Base-by-base conservation (phyloP, 2,797 vertebrate genomes). In the Balearica regulorum region DNA sequence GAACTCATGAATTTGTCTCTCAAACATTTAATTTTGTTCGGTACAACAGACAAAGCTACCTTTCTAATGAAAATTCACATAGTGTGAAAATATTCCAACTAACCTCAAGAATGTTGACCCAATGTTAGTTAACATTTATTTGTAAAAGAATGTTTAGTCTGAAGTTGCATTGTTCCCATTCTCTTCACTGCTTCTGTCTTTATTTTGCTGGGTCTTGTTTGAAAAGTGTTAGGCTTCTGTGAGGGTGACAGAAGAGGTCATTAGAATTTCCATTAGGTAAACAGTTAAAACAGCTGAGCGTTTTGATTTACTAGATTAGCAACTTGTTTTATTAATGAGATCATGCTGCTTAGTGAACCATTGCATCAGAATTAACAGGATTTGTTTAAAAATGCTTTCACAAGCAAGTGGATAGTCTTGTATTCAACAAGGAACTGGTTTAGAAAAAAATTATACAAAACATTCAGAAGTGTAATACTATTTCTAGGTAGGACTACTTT, bases 351-450 rank as follows among this genome's bases (percentile, higher is more conserved):
- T 95, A 88, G 72, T 96, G 83, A 96, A 95, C 89, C 66, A 16
- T 92, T n/a, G n/a, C n/a, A n/a, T n/a, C 94, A 97, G 96, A 97
- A 97, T 96, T 96, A 97, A 94, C 58, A 95, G 64, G 60, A 91
- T 95, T 91, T 97, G 86, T 84, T 93, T 76, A 81, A 94, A 94
- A 97, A 94, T 91, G 61, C 90, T 95, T 89, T 92, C 87, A 93
- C 84, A 83, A 95, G 73, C 80, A 96, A 94, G 55, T 83, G 57
- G 91, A 53, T 96, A 83, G 65, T 60, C 92, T 97, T 93, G 55
- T 82, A 80, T 61, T 96, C 13, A 69, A 66, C 60, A 83, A 94
- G 35, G 91, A 94, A 70, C 85, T 93, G 33, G 43, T 93, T 95
- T 87, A 87, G 25, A 70, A 88, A 95, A 95, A 88, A 90, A 69